phyloP scores from a whole-genome alignment of 92 coral and sea anemone genomes.

The Heliopora coerulea region DNA sequence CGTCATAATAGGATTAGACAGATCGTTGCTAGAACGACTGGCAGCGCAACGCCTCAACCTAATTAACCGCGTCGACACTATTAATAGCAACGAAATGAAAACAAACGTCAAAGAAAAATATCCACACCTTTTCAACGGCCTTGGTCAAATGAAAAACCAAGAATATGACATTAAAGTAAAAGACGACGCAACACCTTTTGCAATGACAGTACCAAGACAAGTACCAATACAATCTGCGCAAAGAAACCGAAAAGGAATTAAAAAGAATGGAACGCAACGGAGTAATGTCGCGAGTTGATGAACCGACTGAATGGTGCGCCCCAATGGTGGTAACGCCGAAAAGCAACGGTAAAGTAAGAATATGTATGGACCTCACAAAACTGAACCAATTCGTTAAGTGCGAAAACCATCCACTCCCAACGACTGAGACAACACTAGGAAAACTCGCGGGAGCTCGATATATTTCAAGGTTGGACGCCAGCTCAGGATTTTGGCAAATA shows the following conservation, averaged over 20 bases:
- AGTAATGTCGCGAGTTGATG: constrained; percentile 61
- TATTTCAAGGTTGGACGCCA: too few species aligned
- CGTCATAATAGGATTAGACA: constrained; percentile 38
- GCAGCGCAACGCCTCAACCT: constrained; percentile 44
- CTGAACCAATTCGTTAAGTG: constrained; percentile 27
- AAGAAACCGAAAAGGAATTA: constrained; percentile 46
- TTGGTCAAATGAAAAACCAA: constrained; percentile 43
- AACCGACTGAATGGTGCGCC: constrained; percentile 62
- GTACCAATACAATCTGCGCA: constrained; percentile 54
- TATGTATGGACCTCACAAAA: constrained; percentile 27
- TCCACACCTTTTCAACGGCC: constrained; percentile 51
- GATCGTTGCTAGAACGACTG: constrained; percentile 51
- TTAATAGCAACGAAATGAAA: constrained; percentile 19
- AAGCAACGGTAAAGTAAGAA: constrained; percentile 22
- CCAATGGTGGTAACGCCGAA: constrained; percentile 53
- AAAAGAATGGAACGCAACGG: constrained; percentile 36
- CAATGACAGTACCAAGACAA: constrained; percentile 46
- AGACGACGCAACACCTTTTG: constrained; percentile 44
- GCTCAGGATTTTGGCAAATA: constrained; percentile 17
- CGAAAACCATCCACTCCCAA: constrained; percentile 40
- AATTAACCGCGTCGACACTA: constrained; percentile 15
- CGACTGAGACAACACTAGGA: constrained; percentile 18
- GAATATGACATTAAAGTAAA: constrained; percentile 39
- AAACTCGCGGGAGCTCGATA: too few species aligned
- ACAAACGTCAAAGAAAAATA: constrained; percentile 18